Evolutionary conservation across 2,797 vertebrate genomes (phyloP).

Genomic region (Cryptoprocta ferox): DNA sequence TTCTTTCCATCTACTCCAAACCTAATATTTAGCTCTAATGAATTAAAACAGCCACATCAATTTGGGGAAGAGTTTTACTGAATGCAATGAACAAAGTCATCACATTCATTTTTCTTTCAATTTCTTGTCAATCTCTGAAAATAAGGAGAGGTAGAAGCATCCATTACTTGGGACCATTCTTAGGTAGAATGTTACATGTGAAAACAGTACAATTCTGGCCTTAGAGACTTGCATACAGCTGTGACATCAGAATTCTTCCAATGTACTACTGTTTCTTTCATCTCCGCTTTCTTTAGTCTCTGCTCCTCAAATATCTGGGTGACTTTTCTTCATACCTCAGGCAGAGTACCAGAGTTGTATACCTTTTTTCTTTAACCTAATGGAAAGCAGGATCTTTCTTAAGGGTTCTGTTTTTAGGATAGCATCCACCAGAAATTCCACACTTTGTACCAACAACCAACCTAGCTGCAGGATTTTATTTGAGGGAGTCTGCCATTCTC

Average conservation of each 20-base stretch:
- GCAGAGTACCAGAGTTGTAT: not conserved
- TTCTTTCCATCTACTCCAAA: not conserved
- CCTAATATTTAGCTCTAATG: constrained; percentile 27
- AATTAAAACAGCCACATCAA: not conserved
- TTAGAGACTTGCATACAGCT: not conserved
- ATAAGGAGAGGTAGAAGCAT: not conserved
- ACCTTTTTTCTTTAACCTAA: not conserved
- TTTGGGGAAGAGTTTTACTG: not conserved
- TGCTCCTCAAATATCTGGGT: not conserved
- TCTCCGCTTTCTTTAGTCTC: not conserved
- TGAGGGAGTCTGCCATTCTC: not conserved
- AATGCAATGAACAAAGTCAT: not conserved
- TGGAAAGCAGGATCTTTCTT: not conserved
- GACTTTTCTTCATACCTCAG: not conserved
- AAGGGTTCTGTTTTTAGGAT: not conserved
- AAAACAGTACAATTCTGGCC: not conserved
- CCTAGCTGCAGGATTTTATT: not conserved
- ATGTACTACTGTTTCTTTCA: not conserved
- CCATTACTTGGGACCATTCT: not conserved
- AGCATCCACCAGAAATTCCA: not conserved
- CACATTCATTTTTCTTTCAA: not conserved
- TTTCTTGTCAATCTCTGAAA: constrained; percentile 6
- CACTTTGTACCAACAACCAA: not conserved
- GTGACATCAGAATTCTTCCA: not conserved
- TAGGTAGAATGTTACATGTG: not conserved